Percentiles rank a stretch among this genome's conserved stretches.
Evolutionary conservation across 2,888 invertebrate genomes (phyloP).

Genomic region (Cyclophora punctaria): DNA sequence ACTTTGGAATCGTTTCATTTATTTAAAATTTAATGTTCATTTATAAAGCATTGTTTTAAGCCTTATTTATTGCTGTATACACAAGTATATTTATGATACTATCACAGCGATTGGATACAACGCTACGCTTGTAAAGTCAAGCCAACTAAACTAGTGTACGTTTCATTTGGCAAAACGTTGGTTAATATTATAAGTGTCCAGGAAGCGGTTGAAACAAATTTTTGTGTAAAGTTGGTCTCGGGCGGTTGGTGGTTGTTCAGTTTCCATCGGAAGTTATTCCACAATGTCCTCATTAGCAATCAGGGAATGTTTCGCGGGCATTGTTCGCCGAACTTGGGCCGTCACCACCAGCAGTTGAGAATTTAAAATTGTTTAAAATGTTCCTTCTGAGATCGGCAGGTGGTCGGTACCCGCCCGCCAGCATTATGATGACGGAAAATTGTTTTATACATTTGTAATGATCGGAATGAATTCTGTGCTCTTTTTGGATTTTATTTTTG

Average conservation of each 20-base stretch:
- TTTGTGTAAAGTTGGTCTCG: conserved; percentile 25
- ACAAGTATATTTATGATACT: too few species aligned
- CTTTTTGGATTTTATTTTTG: too few species aligned
- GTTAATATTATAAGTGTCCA: conserved; percentile 28
- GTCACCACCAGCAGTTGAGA: conserved; percentile 54
- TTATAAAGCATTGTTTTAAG: too few species aligned
- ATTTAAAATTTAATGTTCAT: too few species aligned
- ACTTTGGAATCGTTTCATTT: too few species aligned
- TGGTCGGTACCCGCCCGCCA: conserved; percentile 20
- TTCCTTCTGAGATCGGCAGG: conserved; percentile 44
- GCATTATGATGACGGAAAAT: too few species aligned
- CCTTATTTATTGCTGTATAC: too few species aligned
- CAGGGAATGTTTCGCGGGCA: conserved; percentile 59
- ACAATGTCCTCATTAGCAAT: conserved; percentile 70
- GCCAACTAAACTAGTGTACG: too few species aligned
- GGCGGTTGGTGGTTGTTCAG: conserved; percentile 40
- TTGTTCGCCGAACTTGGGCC: conserved; percentile 59
- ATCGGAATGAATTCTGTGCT: too few species aligned
- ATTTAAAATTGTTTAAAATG: conserved; percentile 62
- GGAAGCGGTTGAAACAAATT: conserved; percentile 26
- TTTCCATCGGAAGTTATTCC: conserved; percentile 55
- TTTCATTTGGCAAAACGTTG: not conserved
- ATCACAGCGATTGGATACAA: too few species aligned
- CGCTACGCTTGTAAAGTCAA: too few species aligned
- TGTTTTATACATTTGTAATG: too few species aligned